Base-by-base conservation (phyloP, 2,888 invertebrate genomes). In the Arge pagana region DNA sequence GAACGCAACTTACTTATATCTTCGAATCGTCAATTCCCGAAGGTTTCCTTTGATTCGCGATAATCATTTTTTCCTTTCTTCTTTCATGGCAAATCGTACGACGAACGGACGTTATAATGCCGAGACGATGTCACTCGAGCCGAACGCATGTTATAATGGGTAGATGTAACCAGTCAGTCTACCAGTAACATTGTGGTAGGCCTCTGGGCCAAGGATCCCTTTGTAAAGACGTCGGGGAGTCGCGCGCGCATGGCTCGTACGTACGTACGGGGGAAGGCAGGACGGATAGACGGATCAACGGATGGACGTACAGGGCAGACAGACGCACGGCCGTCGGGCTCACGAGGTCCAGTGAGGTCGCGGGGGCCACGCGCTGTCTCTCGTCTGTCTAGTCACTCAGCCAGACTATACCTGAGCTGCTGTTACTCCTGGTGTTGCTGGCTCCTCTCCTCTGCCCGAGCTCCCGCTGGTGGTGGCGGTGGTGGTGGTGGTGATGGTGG, bases 161-260 rank as follows among this genome's bases (percentile, higher is more conserved):
- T 39, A 39, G 39, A 39, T 39, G 41, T 41, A 42, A 42, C 42
- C 42, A 42, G 37, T 39, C 21, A 21, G 21, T 15, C 5, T 33
- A 33, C 15, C 10, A 26, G 33, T 21, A 59, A 57, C 61, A 61
- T 61, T 66, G 64, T 61, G 64, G 64, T 66, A 66, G 66, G 66
- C 65, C 60, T 64, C 41, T 59, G 59, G 59, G 62, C 59, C 62
- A 61, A 60, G 58, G 56, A 55, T 58, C 59, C 55, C 53, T 43
- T 39, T 52, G 45, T 45, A 7, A 45, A 45, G 33, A 45, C 33
- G 33, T 13, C 11, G 33, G 7, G 28, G 28, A n/a, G 19, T 13
- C 7, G 16, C 8, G 36, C 11, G 7, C 8, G 13, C 11, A 35
- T 8, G 36, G 7, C 18, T 15, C 16, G 42, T 42, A 37, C 42